phyloP scores from a whole-genome alignment of 2,888 invertebrate genomes.

The Calephelis perditalis region DNA sequence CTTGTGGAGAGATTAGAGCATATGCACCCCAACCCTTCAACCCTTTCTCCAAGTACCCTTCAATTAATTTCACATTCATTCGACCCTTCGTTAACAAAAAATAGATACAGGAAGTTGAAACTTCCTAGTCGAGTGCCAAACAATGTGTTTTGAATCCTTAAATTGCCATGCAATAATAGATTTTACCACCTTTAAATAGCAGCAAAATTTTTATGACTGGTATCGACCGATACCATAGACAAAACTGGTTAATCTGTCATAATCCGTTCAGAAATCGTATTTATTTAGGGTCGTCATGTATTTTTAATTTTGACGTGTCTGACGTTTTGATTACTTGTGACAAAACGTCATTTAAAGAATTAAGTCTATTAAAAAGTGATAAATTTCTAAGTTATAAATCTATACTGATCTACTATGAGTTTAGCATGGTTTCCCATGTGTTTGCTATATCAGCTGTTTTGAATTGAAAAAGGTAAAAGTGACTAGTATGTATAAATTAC shows the following conservation, averaged over 20 bases:
- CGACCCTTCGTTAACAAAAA: constrained; percentile 49
- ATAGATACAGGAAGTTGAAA: constrained; percentile 56
- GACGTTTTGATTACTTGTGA: constrained; percentile 43
- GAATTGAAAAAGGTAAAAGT: too few species aligned
- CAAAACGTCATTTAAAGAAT: constrained; percentile 41
- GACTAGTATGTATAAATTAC: too few species aligned
- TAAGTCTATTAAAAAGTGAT: constrained; percentile 1
- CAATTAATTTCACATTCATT: constrained; percentile 71
- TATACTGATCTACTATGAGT: background rate
- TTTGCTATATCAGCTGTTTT: too few species aligned
- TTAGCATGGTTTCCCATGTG: background rate
- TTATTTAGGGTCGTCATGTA: constrained; percentile 45
- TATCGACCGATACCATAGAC: constrained; percentile 6
- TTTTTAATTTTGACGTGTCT: constrained; percentile 21
- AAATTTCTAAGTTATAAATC: background rate
- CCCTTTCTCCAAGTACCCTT: constrained; percentile 56
- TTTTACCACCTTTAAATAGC: background rate
- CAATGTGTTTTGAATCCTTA: constrained; percentile 34
- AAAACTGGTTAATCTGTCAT: constrained; percentile 37
- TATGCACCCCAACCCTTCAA: constrained; percentile 45
- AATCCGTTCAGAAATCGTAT: constrained; percentile 44
- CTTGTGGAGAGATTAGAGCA: constrained; percentile 46
- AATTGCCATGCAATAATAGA: background rate
- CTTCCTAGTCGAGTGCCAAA: constrained; percentile 49
- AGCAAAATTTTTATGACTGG: background rate